Conservation (phyloP, 2,888 invertebrate genomes). For the Ectemnius lituratus region DNA sequence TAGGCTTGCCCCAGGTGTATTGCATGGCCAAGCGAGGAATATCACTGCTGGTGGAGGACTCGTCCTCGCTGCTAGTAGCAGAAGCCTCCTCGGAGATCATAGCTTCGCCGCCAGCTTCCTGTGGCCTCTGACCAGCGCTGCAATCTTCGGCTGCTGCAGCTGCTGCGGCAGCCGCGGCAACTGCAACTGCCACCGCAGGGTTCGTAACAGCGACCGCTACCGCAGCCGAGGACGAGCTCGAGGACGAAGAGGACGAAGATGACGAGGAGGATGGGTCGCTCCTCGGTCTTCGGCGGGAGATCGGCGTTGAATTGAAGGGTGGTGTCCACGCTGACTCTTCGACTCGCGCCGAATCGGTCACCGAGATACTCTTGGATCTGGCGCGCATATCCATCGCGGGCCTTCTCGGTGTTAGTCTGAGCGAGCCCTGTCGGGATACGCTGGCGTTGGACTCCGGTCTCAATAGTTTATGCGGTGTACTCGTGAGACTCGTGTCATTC, state of each 20-base stretch:
- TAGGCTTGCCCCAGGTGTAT: slow-evolving; percentile 60
- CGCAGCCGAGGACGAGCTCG: slow-evolving; percentile 39
- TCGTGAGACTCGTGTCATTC: slow-evolving; percentile 57
- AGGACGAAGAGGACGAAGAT: slow-evolving; percentile 56
- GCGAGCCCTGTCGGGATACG: slow-evolving; percentile 70
- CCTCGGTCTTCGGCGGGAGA: slow-evolving; percentile 66
- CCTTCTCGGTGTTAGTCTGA: slow-evolving; percentile 66
- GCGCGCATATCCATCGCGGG: slow-evolving; percentile 64
- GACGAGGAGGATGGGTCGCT: slow-evolving; percentile 66
- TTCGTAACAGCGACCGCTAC: slow-evolving; percentile 38
- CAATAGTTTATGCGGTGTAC: slow-evolving; percentile 47
- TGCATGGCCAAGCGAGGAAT: slow-evolving; percentile 69
- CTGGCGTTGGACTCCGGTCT: slow-evolving; percentile 39
- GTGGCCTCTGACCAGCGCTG: slow-evolving; percentile 79
- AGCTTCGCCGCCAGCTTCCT: slow-evolving; percentile 85
- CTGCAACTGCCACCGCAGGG: slow-evolving; percentile 23
- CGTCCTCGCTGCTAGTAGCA: slow-evolving; percentile 75
- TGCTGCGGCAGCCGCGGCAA: slow-evolving; percentile 77
- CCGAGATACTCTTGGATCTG: slow-evolving; percentile 73
- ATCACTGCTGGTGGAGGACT: slow-evolving; percentile 74
- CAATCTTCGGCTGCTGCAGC: slow-evolving; percentile 70
- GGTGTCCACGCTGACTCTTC: slow-evolving; percentile 66
- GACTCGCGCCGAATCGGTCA: slow-evolving; percentile 60
- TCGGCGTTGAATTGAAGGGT: slow-evolving; percentile 70
- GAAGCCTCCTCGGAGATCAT: slow-evolving; percentile 82